Conservation (phyloP, 2,113 vertebrate genomes). For the Carassius gibelio region DNA sequence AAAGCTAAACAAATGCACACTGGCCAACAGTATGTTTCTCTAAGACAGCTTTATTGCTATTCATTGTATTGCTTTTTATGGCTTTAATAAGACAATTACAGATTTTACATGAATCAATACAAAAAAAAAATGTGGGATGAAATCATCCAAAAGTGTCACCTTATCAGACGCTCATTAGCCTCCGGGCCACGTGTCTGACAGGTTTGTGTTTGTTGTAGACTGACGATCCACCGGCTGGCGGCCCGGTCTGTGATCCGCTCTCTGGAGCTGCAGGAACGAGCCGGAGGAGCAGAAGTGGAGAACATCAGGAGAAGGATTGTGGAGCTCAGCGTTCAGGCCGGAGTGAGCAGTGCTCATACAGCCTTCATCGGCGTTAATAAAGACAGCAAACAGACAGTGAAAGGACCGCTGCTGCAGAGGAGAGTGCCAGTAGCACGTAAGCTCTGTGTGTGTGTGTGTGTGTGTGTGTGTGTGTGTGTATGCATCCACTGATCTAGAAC, state of each 20-base stretch:
- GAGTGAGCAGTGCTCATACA: constrained; percentile 51
- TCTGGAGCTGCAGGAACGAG: constrained; percentile 32
- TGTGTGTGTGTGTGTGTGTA: neutral
- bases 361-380: constrained; percentile 68
- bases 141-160: neutral
- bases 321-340: constrained; percentile 43
- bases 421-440: neutral
- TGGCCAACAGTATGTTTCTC: no score
- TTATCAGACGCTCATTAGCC: neutral
- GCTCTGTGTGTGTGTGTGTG: neutral
- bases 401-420: neutral
- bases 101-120: no score
- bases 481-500: neutral
- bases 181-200: neutral
- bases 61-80: no score
- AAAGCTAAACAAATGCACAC: no score
- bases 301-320: constrained; percentile 24
- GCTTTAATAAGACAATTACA: no score
- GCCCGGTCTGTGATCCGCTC: constrained; percentile 38
- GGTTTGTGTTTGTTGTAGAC: constrained; percentile 41
- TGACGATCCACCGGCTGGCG: constrained; percentile 40
- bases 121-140: no score
- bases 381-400: constrained; percentile 1
- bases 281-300: neutral
- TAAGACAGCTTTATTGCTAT: no score